phyloP scores from a whole-genome alignment of 2,113 vertebrate species.

The Peromyscus leucopus region DNA sequence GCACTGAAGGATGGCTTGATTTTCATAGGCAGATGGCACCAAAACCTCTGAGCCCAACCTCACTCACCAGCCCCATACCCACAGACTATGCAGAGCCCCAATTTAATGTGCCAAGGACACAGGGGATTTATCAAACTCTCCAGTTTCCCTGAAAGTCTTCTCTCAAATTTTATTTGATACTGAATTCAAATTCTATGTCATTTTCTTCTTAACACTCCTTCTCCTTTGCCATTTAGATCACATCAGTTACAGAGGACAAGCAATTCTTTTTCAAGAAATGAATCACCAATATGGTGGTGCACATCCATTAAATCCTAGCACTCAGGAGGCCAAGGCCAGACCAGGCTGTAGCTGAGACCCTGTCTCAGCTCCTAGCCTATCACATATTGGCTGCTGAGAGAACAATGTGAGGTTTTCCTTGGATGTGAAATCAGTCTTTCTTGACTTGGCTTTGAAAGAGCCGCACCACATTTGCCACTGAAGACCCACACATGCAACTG shows the following conservation, averaged over 20 bases:
- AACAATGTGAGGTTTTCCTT: not conserved
- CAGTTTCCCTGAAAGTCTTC: not conserved
- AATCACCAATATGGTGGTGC: not conserved
- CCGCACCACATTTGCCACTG: not conserved
- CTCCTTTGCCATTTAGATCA: slow-evolving; percentile 15
- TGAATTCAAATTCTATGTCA: not conserved
- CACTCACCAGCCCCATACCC: not conserved
- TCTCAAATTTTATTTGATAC: not conserved
- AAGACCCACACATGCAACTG: not conserved
- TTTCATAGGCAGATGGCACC: not conserved
- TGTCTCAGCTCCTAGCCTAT: not conserved
- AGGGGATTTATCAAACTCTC: not conserved
- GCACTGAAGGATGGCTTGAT: not conserved
- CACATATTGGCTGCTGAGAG: not conserved
- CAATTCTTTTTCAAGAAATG: not conserved
- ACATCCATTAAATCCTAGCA: not conserved
- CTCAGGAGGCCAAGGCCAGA: not conserved
- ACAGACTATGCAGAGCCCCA: not conserved
- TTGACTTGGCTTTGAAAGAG: slow-evolving; percentile 29
- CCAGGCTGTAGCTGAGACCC: not conserved
- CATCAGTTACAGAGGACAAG: not conserved
- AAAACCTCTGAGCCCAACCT: not conserved
- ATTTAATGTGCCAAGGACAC: not conserved
- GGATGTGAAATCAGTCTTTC: not conserved
- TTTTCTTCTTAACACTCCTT: slow-evolving; percentile 48